Evolutionary conservation across 53 echinoderm and acorn worm species (phyloP), one percentile per base, ranked within the genome.

Genomic region (Echinometra lucunter): DNA sequence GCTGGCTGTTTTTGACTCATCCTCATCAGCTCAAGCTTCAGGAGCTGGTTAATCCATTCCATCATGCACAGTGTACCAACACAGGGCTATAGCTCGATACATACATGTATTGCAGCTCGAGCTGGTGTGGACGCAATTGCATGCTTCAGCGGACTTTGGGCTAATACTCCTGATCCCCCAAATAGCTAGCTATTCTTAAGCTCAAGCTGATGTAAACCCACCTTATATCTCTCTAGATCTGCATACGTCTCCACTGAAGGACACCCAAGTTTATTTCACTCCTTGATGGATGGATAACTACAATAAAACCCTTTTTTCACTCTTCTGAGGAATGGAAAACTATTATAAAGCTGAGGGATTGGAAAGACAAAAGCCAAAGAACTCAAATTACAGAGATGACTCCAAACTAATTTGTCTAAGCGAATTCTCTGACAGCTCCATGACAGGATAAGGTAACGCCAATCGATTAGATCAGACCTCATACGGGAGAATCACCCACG

Each of bases 351-450:
- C 42, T 40, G 38, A 38, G 19, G 38, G 40, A 78, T 38, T 72
- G 38, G 9, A 78, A 35, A 23, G 19, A 42, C 40, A 38, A 18
- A 21, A n/a, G 7, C n/a, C 30, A 17, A 30, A 28, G 88, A 49
- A 88, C 88, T 88, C 88, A 49, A 56, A 38, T 60, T 89, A 30
- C 88, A 2, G 30, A 58, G 18, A 89, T 58, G 89, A 89, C 89
- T 89, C 63, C 89, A 89, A 89, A 89, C 89, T 60, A 89, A 89
- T 89, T 89, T 89, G 89, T 89, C 89, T 89, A 89, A 89, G 89
- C 57, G 89, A 89, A 89, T 37, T 89, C 60, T 89, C 89, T 58
- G 89, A 89, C 89, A 60, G 57, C 40, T 58, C 58, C 60, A 37
- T 89, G 89, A 89, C 89, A 89, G 89, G 89, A 89, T 89, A 89